A percentile compares a stretch with the other conserved stretches of the same genome.
Conservation (phyloP, 2,888 invertebrate species). For the Byasa hedistus region DNA sequence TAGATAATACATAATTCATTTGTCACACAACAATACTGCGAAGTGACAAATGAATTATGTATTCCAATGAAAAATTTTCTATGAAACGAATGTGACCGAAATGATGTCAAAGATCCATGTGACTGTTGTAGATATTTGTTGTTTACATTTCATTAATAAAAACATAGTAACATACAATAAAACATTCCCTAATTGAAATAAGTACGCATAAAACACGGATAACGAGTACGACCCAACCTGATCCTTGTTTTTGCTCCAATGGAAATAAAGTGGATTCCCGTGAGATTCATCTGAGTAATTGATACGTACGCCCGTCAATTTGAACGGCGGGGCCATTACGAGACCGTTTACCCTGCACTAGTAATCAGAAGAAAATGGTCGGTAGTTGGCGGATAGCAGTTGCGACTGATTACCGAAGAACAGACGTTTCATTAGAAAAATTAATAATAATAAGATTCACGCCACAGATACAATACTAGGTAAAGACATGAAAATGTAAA, state of each 20-base stretch:
- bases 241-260: slow-evolving; percentile 28
- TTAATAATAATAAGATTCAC: neutral
- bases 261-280: slow-evolving; percentile 38
- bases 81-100: too few species aligned
- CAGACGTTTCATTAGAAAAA: slow-evolving; percentile 15
- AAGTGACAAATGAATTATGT: too few species aligned
- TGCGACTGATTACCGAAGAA: slow-evolving; percentile 23
- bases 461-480: too few species aligned
- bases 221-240: neutral
- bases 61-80: too few species aligned
- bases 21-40: too few species aligned
- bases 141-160: too few species aligned
- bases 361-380: slow-evolving; percentile 42
- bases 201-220: slow-evolving; percentile 2
- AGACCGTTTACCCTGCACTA: slow-evolving; percentile 44
- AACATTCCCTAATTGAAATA: neutral
- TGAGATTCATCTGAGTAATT: slow-evolving; percentile 62
- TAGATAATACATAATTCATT: too few species aligned
- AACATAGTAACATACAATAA: neutral
- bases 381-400: slow-evolving; percentile 33
- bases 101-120: too few species aligned
- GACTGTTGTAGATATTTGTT: too few species aligned
- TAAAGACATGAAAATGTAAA: too few species aligned
- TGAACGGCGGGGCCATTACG: slow-evolving; percentile 39
- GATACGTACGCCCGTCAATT: slow-evolving; percentile 61